Evolutionary conservation across 1,140 invertebrate genomes (phyloP), one percentile per base, ranked within the genome.

Genomic region (Tetragnatha versicolor): DNA sequence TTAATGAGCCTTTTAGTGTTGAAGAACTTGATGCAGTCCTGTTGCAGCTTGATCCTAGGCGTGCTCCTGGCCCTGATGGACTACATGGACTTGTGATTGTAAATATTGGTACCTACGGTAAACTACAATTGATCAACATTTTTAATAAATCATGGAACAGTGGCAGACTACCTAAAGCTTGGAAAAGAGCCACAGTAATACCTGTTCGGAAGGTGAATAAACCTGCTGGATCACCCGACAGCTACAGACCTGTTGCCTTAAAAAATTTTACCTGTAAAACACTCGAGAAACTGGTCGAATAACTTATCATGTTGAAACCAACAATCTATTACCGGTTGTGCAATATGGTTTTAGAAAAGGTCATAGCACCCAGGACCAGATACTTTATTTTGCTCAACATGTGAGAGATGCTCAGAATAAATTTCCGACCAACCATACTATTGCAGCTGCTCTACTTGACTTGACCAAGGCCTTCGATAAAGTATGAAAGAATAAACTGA

Each of bases 371-470:
- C 22, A 42, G 10, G 35, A 72, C 27, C 69, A 72, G 27, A 45
- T 72, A 5, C 22, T 65, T 29, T 60, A 37, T 60, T 45, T 72
- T 72, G 20, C 4, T 72, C 69, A 72, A 60, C 20, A 60, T 29
- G 53, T 27, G 7, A 70, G 68, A 39, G 33, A 70, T 42, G n/a
- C 33, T 2, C 68, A 55, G 25, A 70, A 55, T 58, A 42, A 42
- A n/a, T 29, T 42, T 3, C 33, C 35, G 10, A 58, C 53, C 17
- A 58, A 58, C 29, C 37, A 72, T 45, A 72, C 69, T 4, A 20
- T 72, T 60, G 58, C 12, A 25, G 35, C 51, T 1, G 10, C 33
- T 42, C 10, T 70, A 22, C 47, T 55, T 33, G 69, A 72, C 31
- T 29, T 72, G 25, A 60, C n/a, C 1, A 70, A 70, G 14, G 27